These are phyloP conservation scores for Nibea coibor DNA, from an alignment of 2,113 vertebrate species.

Conservation along the genomic window DNA sequence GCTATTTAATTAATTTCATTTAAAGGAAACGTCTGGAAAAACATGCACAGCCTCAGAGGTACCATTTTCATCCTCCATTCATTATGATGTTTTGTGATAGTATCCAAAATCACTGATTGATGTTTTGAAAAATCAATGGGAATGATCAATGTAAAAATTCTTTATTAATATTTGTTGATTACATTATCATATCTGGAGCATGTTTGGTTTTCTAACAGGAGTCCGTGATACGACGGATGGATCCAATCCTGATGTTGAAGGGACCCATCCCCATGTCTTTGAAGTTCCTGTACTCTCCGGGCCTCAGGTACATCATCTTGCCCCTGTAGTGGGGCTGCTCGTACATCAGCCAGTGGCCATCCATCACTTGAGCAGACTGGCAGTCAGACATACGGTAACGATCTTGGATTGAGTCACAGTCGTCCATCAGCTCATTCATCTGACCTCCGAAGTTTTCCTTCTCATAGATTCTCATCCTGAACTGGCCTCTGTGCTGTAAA, in stretches of 20 bases:
- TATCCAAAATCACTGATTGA: not conserved
- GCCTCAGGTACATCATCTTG: slow-evolving; percentile 72
- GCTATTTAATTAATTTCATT: no score
- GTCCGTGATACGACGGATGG: slow-evolving; percentile 77
- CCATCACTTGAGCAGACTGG: slow-evolving; percentile 79
- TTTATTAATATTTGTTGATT: slow-evolving; percentile 42
- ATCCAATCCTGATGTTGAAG: slow-evolving; percentile 76
- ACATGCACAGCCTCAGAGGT: not conserved
- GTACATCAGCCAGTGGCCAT: slow-evolving; percentile 81
- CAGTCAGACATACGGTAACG: slow-evolving; percentile 78
- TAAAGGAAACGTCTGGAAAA: not conserved
- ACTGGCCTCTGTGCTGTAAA: slow-evolving; percentile 77
- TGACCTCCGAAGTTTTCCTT: slow-evolving; percentile 81
- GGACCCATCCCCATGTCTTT: slow-evolving; percentile 71
- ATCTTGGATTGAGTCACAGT: slow-evolving; percentile 76
- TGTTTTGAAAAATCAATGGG: not conserved
- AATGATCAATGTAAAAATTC: slow-evolving; percentile 10
- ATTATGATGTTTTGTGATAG: slow-evolving; percentile 9
- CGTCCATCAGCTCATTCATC: slow-evolving; percentile 79
- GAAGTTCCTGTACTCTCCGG: slow-evolving; percentile 77
- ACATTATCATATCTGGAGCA: not conserved
- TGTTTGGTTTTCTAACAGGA: slow-evolving; percentile 60
- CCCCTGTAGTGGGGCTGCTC: slow-evolving; percentile 79
- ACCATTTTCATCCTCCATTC: not conserved
- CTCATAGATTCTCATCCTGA: slow-evolving; percentile 82